These are phyloP conservation scores for Ichneumoninae sp. DNA, from an alignment of 2,888 invertebrate genomes.

Conservation along the genomic window DNA sequence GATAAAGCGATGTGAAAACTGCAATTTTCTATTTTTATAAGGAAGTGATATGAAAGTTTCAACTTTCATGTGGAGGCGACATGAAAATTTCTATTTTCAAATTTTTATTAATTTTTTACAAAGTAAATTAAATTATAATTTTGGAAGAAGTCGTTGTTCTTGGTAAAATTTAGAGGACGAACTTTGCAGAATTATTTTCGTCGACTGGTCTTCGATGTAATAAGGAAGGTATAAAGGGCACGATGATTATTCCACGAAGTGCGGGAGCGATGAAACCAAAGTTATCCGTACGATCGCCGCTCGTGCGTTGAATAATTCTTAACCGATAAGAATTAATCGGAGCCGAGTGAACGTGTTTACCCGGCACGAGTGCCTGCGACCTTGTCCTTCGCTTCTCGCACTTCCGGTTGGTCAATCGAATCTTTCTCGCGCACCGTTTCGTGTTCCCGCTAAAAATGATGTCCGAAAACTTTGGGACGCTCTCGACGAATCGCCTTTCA, in stretches of 20 bases:
- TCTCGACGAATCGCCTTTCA: neutral
- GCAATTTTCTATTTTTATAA: neutral
- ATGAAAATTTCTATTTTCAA: too few relatives aligned
- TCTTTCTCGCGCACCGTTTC: neutral
- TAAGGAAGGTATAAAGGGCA: neutral
- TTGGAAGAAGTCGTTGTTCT: neutral
- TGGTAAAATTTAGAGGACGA: neutral
- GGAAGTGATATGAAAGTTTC: too few relatives aligned
- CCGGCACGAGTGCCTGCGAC: neutral
- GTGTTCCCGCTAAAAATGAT: neutral
- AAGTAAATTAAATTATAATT: too few relatives aligned
- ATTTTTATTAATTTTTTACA: too few relatives aligned
- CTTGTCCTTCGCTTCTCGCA: slow-evolving; percentile 54
- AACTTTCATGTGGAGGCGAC: too few relatives aligned
- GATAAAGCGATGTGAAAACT: neutral
- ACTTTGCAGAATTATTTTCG: neutral
- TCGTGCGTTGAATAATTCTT: slow-evolving; percentile 50
- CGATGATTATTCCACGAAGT: neutral
- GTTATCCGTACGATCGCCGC: slow-evolving; percentile 17
- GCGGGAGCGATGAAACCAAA: neutral
- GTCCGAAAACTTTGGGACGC: neutral
- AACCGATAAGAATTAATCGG: slow-evolving; percentile 38
- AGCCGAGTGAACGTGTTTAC: slow-evolving; percentile 24
- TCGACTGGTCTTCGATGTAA: neutral
- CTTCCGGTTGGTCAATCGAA: slow-evolving; percentile 45